A percentile compares a stretch with the other conserved stretches of the same genome.
These are phyloP conservation scores for Dicyrtomina minuta DNA, from an alignment of 2,888 invertebrate species.

Conservation along the genomic window DNA sequence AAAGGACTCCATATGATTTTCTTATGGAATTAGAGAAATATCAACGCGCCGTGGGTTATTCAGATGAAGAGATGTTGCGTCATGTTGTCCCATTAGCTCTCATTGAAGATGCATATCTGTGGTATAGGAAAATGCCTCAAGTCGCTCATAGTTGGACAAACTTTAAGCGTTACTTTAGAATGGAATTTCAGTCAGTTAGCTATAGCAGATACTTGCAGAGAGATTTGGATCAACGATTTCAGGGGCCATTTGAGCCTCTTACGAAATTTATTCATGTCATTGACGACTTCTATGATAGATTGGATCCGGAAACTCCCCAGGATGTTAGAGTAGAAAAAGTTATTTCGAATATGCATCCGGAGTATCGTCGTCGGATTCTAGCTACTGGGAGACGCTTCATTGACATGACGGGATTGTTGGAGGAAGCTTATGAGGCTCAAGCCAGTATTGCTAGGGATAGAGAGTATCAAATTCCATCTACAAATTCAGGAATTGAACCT, in stretches of 20 bases:
- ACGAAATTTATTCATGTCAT: slow-evolving; percentile 33
- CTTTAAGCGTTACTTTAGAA: slow-evolving; percentile 28
- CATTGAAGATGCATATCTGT: slow-evolving; percentile 34
- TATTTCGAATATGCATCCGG: slow-evolving; percentile 9
- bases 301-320: slow-evolving; percentile 9
- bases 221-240: slow-evolving; percentile 35
- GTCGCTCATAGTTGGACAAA: slow-evolving; percentile 20
- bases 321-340: not conserved
- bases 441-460: slow-evolving; percentile 11
- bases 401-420: not conserved
- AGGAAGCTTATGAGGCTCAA: not conserved
- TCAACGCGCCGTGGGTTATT: slow-evolving; percentile 27
- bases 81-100: slow-evolving; percentile 38
- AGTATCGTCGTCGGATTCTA: not conserved
- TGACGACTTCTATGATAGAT: slow-evolving; percentile 23
- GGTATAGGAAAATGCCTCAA: slow-evolving; percentile 31
- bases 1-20: slow-evolving; percentile 40
- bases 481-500: not conserved
- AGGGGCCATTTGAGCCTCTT: slow-evolving; percentile 36
- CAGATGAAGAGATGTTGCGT: slow-evolving; percentile 29
- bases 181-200: slow-evolving; percentile 38
- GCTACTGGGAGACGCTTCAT: too few relatives aligned
- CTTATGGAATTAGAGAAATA: slow-evolving; percentile 38
- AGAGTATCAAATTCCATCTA: not conserved
- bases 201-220: slow-evolving; percentile 29